Conservation (phyloP, 1,140 invertebrate species). For the Ctenoplectra terminalis region DNA sequence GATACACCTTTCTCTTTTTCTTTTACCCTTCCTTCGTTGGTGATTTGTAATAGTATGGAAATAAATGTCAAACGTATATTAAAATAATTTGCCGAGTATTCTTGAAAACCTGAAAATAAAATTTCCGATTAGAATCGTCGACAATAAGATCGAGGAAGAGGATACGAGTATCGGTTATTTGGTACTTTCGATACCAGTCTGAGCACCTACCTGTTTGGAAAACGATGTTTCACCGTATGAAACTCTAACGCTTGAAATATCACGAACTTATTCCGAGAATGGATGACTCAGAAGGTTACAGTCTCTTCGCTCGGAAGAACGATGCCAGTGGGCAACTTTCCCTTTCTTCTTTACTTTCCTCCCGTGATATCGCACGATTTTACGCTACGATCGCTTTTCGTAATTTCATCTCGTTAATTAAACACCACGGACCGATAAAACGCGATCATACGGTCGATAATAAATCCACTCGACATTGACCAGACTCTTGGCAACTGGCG, state of each 20-base stretch:
- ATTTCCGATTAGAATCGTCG: too few relatives aligned
- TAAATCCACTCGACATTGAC: background rate
- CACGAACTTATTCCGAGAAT: conserved; percentile 35
- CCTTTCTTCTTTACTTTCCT: conserved; percentile 51
- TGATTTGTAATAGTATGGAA: background rate
- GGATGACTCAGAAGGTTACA: conserved; percentile 50
- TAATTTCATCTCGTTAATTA: conserved; percentile 19
- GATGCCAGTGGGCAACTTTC: conserved; percentile 46
- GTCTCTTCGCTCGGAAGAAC: conserved; percentile 29
- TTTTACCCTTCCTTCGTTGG: background rate
- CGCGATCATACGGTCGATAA: background rate
- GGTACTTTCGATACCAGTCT: background rate
- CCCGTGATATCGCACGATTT: conserved; percentile 11
- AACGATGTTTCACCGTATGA: background rate
- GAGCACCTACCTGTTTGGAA: background rate
- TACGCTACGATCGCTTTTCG: background rate
- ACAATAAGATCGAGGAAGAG: too few relatives aligned
- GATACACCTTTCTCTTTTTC: background rate
- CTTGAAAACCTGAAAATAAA: background rate
- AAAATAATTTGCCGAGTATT: background rate
- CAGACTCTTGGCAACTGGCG: background rate
- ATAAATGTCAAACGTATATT: background rate
- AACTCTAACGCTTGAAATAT: conserved; percentile 29
- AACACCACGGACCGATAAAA: background rate
- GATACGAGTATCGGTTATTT: background rate